Percentiles rank a stretch among this genome's conserved stretches.
These are phyloP conservation scores for Zapus hudsonius DNA, from an alignment of 2,113 vertebrate genomes.

Conservation along the genomic window DNA sequence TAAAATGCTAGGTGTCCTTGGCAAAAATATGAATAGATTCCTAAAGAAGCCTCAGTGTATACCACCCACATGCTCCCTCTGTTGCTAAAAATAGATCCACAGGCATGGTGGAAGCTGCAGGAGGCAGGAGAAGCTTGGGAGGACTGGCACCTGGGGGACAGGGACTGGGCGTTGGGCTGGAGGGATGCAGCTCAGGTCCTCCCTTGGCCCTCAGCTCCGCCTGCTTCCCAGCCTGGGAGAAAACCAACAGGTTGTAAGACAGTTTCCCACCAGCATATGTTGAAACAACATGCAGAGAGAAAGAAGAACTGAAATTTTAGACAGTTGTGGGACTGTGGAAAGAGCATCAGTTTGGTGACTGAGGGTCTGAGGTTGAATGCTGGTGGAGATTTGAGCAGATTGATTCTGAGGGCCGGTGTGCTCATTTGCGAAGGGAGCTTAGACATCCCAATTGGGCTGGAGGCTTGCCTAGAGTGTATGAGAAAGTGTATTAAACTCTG, in stretches of 20 bases:
- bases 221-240: neutral
- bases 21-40: constrained; percentile 45
- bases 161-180: neutral
- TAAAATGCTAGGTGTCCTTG: constrained; percentile 28
- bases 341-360: neutral
- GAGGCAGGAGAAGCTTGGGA: neutral
- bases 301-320: constrained; percentile 46
- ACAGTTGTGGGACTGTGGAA: neutral
- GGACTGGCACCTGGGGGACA: neutral
- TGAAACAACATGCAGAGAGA: constrained; percentile 30
- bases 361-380: neutral
- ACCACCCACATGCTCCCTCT: neutral
- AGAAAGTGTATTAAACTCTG: neutral
- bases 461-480: constrained; percentile 58
- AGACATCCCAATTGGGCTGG: neutral
- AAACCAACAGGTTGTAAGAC: neutral
- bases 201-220: too few species aligned
- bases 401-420: constrained; percentile 28
- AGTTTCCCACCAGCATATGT: neutral
- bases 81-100: constrained; percentile 23
- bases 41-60: constrained; percentile 3
- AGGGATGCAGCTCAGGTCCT: neutral
- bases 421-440: neutral
- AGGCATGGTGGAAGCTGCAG: neutral
- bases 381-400: neutral